These are phyloP conservation scores for Ypsolopha scabrella DNA, from an alignment of 2,888 invertebrate genomes.

Conservation along the genomic window DNA sequence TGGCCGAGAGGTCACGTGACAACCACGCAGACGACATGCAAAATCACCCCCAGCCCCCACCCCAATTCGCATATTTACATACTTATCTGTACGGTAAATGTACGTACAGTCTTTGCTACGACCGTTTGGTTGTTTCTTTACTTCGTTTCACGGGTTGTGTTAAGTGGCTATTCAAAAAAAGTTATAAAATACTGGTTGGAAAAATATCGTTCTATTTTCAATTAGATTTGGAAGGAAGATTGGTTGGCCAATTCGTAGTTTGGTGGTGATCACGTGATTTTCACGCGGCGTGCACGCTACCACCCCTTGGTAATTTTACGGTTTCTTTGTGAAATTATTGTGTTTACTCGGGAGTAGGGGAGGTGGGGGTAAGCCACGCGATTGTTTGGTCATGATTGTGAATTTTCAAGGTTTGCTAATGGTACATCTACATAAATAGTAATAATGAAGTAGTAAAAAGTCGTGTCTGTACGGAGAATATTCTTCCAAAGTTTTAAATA, in stretches of 20 bases:
- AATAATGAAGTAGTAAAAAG: no score
- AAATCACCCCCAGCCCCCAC: neutral
- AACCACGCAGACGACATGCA: neutral
- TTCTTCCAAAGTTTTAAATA: no score
- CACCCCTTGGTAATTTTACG: slow-evolving; percentile 12
- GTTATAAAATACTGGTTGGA: no score
- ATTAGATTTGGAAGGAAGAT: no score
- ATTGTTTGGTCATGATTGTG: no score
- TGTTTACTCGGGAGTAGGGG: neutral
- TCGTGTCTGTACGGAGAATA: no score
- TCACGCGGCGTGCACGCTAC: slow-evolving; percentile 14
- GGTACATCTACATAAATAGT: neutral
- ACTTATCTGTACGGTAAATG: no score
- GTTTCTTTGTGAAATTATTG: slow-evolving; percentile 11
- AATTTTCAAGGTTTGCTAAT: neutral
- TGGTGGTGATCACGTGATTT: neutral
- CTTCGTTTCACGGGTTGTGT: no score
- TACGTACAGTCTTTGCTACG: no score
- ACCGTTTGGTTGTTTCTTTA: no score
- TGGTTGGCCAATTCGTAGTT: neutral
- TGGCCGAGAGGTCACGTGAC: slow-evolving; percentile 13
- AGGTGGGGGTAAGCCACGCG: neutral
- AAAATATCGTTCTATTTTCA: no score
- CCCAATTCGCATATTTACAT: neutral
- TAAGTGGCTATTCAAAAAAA: no score